These are phyloP conservation scores for Priocnemis perturbator DNA, from an alignment of 2,888 invertebrate genomes.

Conservation along the genomic window DNA sequence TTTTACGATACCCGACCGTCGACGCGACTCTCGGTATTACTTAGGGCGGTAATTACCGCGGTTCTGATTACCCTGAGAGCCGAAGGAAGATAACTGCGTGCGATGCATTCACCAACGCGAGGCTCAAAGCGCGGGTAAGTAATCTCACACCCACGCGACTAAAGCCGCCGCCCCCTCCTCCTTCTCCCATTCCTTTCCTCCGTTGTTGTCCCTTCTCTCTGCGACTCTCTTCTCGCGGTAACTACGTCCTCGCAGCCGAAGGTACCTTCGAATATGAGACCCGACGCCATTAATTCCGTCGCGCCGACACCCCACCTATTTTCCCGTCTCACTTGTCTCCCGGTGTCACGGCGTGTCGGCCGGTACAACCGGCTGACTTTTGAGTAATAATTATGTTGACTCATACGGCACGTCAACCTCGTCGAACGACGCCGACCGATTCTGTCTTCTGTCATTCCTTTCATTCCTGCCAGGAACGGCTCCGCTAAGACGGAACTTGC, in stretches of 20 bases:
- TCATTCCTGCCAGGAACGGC: too few relatives aligned
- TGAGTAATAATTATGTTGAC: too few relatives aligned
- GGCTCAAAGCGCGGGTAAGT: slow-evolving; percentile 19
- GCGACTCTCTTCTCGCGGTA: neutral
- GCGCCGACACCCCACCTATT: neutral
- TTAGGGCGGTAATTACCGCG: slow-evolving; percentile 51
- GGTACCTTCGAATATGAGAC: neutral
- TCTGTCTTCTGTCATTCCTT: too few relatives aligned
- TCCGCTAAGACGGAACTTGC: too few relatives aligned
- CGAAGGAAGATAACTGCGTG: slow-evolving; percentile 37
- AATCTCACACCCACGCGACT: slow-evolving; percentile 3
- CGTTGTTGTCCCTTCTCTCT: neutral
- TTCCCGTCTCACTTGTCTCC: neutral
- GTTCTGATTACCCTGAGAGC: slow-evolving; percentile 47
- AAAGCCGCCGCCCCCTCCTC: neutral
- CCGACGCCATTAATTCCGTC: neutral
- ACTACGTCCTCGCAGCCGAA: neutral
- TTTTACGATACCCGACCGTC: slow-evolving; percentile 26
- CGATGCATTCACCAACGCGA: slow-evolving; percentile 25
- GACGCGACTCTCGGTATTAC: slow-evolving; percentile 41
- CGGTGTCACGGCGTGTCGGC: too few relatives aligned
- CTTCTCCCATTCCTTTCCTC: neutral
- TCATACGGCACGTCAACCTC: too few relatives aligned
- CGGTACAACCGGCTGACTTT: too few relatives aligned
- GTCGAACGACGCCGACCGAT: too few relatives aligned